Evolutionary conservation across 2,113 vertebrate species (phyloP), one percentile per base, ranked within the genome.

Genomic region (Sorex fumeus): DNA sequence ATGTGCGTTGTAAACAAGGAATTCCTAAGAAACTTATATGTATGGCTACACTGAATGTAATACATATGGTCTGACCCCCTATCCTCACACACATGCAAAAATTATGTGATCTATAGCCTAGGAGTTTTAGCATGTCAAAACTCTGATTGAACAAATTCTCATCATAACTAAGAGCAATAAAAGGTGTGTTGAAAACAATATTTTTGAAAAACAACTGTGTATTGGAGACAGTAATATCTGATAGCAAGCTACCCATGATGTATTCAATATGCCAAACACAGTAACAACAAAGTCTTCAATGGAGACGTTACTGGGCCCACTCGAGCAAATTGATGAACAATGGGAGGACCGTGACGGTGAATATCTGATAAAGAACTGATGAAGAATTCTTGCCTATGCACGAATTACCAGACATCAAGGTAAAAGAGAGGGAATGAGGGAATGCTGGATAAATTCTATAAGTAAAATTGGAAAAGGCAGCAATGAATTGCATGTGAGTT

Each of bases 131-230:
- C 36, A 91, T 77, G 19, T 84, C 69, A 91, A 87, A 80, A 15
- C 4, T 88, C 32, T 84, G 40, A 53, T 25, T 64, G 21, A 57
- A n/a, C 18, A 72, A 74, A 50, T 9, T 67, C 7, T 16, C 25
- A 80, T 23, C 87, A 40, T 60, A 11, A 78, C 30, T n/a, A 88
- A 86, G 70, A 62, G 28, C 23, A 91, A 87, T 11, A 74, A 64
- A 11, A 19, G 67, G 4, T 66, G n/a, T 72, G 3, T 57, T 88
- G 18, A 7, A 19, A 74, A 92, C 71, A 57, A 47, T 2, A n/a
- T n/a, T 40, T 83, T 13, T 80, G 81, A 81, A 36, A 91, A 88
- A 28, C 2, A 95, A 81, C 64, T 74, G 78, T 36, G 75, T 53
- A 27, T 70, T 15, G 15, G 12, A 50, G 13, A 84, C 94, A 79